Conservation (phyloP, 2,113 vertebrate genomes). For the Labrus mixtus region DNA sequence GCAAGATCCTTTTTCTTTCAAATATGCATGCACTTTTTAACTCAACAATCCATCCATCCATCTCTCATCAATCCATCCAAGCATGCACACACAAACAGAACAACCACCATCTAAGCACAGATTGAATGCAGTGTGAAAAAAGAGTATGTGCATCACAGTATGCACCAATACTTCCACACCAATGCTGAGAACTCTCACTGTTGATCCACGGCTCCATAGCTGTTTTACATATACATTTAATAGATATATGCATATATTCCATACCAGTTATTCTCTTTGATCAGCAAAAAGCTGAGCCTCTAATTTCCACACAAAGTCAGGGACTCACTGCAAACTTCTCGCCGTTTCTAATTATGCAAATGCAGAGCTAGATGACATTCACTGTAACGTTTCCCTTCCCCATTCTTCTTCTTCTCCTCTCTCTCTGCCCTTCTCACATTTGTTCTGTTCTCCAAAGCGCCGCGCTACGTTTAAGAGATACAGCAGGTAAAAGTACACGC, state of each 20-base stretch:
- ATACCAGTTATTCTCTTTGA: conserved; percentile 73
- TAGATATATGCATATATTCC: conserved; percentile 39
- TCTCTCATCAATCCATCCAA: not conserved
- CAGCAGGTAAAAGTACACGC: not conserved
- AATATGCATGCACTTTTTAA: not conserved
- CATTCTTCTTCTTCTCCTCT: conserved; percentile 25
- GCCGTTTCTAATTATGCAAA: conserved; percentile 65
- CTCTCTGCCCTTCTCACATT: conserved; percentile 28
- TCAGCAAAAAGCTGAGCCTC: conserved; percentile 66
- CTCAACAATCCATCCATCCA: conserved; percentile 2
- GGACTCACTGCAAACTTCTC: conserved; percentile 48
- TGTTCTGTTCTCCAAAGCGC: conserved; percentile 4
- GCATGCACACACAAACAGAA: not conserved
- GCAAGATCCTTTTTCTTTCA: not conserved
- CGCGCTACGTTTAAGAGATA: not conserved
- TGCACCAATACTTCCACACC: not conserved
- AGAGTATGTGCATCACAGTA: not conserved
- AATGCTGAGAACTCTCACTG: conserved; percentile 4
- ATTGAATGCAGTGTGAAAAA: conserved; percentile 8
- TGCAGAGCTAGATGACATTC: conserved; percentile 43
- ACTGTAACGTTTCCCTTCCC: conserved; percentile 31
- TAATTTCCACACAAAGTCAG: conserved; percentile 51
- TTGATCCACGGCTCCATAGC: not conserved
- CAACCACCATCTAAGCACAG: not conserved
- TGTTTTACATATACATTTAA: conserved; percentile 44